Percentiles rank a stretch among this genome's conserved stretches.
Evolutionary conservation across 2,797 vertebrate species (phyloP).

Genomic region (Anas bahamensis): DNA sequence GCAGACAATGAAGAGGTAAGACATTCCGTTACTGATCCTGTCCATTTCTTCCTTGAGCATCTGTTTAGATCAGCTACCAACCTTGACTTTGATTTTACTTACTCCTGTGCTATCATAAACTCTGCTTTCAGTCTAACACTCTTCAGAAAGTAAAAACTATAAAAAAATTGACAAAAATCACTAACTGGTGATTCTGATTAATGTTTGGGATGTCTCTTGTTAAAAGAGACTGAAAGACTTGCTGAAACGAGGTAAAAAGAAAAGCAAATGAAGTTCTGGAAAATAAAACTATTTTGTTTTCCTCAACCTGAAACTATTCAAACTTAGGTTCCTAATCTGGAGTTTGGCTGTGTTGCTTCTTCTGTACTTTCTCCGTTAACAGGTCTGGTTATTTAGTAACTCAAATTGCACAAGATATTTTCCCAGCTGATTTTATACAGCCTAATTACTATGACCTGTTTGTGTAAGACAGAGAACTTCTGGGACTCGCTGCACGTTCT

Average conservation of each 20-base stretch:
- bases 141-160: neutral
- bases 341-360: neutral
- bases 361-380: neutral
- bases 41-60: neutral
- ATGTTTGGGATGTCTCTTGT: neutral
- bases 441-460: slow-evolving; percentile 9
- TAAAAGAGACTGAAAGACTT: neutral
- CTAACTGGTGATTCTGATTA: neutral
- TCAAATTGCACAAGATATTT: neutral
- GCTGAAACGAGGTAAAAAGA: neutral
- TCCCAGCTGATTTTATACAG: neutral
- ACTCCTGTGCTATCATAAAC: neutral
- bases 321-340: neutral
- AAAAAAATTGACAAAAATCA: neutral
- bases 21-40: neutral
- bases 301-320: neutral
- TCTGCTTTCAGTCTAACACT: neutral
- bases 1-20: neutral
- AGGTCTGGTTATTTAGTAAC: slow-evolving; percentile 38
- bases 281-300: neutral
- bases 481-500: neutral
- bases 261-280: neutral
- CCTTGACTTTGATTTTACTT: neutral
- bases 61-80: neutral
- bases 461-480: neutral